Evolutionary conservation across 2,113 vertebrate species (phyloP), one percentile per base, ranked within the genome.

Genomic region (Stercorarius parasiticus): DNA sequence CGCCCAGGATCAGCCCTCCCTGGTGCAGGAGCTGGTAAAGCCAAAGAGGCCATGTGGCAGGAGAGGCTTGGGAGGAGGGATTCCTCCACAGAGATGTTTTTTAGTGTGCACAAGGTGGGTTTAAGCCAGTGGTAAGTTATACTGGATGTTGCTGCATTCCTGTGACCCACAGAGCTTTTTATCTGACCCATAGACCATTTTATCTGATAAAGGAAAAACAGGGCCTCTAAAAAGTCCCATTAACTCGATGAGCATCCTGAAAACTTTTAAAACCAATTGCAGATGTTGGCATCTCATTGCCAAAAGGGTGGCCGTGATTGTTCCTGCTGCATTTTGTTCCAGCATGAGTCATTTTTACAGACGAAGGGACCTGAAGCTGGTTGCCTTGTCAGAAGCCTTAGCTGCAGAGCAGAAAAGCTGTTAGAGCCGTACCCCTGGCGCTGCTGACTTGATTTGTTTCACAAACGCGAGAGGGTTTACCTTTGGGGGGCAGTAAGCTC

Each of bases 21-120:
- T 66, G 61, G 16, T 17, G 50, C 42, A 69, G 83, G 45, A 61
- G 4, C 3, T 59, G n/a, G 13, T 34, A 79, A 34, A 80, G 62
- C 38, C 27, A 13, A 64, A 84, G 82, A 42, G 26, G 38, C n/a
- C 6, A 1, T 0, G 0, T 1, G 2, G 50, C 38, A 83, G 55
- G 23, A 66, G 82, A 73, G 40, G 62, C 43, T 72, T 4, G 2
- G 82, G 32, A 83, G 52, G 59, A 94, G 40, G 49, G 38, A 50
- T 55, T 74, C 22, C 14, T 40, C 72, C 30, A 21, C 45, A 81
- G 72, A 38, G 42, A 12, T 47, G 18, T 6, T 5, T 74, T 62
- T 56, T 17, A 19, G 21, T 3, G 4, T 23, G 16, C 23, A 23
- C 16, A 34, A 61, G 26, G 62, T 1, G 2, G 15, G 27, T 74